Conservation (phyloP, 1,140 invertebrate genomes). For the Pseudomyrmex gracilis region DNA sequence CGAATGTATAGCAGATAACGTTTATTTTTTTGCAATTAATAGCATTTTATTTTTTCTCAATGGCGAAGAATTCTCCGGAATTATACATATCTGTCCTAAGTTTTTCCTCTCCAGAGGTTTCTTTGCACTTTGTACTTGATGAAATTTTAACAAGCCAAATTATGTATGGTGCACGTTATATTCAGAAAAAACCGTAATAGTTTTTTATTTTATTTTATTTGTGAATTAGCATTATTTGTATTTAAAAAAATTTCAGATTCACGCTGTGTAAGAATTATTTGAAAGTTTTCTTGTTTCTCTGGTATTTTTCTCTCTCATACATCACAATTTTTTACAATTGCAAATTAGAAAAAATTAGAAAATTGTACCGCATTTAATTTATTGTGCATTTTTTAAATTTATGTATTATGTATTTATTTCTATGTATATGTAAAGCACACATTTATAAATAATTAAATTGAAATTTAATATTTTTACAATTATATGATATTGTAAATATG, state of each 20-base stretch:
- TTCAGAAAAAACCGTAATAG: not conserved
- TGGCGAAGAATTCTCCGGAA: conserved; percentile 26
- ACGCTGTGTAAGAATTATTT: too few relatives aligned
- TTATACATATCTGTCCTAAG: not conserved
- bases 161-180: not conserved
- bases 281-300: not conserved
- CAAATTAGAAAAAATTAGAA: not conserved
- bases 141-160: not conserved
- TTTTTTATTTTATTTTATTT: not conserved
- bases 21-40: not conserved
- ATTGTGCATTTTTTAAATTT: not conserved
- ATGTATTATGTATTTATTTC: not conserved
- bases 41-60: not conserved
- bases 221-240: not conserved
- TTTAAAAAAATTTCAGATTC: not conserved
- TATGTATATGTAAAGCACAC: too few relatives aligned
- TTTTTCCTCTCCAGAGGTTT: conserved; percentile 12
- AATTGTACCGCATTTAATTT: conserved; percentile 19
- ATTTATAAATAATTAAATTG: conserved; percentile 2
- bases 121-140: not conserved
- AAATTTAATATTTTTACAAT: not conserved
- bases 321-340: not conserved
- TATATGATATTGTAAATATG: not conserved
- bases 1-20: conserved; percentile 32
- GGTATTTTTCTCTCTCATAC: not conserved